Evolutionary conservation across 1,140 invertebrate species (phyloP).

Genomic region (Anoplolepis gracilipes): DNA sequence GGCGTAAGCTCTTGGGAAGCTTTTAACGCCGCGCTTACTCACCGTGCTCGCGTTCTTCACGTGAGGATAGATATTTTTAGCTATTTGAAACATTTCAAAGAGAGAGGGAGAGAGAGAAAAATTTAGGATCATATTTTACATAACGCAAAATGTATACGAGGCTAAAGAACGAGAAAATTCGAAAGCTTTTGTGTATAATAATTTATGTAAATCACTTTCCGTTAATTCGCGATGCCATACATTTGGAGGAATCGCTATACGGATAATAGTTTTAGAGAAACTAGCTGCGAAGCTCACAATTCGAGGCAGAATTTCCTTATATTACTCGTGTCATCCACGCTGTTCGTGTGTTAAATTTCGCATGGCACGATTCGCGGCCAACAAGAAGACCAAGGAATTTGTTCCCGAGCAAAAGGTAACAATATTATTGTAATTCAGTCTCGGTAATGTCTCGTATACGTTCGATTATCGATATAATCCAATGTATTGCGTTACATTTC

Average conservation of each 20-base stretch:
- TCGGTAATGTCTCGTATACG: background rate
- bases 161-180: background rate
- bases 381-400: background rate
- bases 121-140: conserved; percentile 16
- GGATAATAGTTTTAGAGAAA: conserved; percentile 1
- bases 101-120: background rate
- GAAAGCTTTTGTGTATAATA: background rate
- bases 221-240: background rate
- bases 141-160: background rate
- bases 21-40: conserved; percentile 26
- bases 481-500: background rate
- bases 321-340: background rate
- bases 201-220: conserved; percentile 38
- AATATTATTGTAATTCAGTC: background rate
- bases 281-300: background rate
- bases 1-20: conserved; percentile 20
- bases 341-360: background rate
- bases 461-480: conserved; percentile 27
- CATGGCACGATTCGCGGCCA: background rate
- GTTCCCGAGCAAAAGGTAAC: background rate
- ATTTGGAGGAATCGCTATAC: background rate
- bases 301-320: conserved; percentile 3
- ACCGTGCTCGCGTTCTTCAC: background rate
- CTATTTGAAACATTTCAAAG: conserved; percentile 1
- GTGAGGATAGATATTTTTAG: conserved; percentile 43